Conservation (phyloP, 2,113 vertebrate genomes). For the Asarcornis scutulata region DNA sequence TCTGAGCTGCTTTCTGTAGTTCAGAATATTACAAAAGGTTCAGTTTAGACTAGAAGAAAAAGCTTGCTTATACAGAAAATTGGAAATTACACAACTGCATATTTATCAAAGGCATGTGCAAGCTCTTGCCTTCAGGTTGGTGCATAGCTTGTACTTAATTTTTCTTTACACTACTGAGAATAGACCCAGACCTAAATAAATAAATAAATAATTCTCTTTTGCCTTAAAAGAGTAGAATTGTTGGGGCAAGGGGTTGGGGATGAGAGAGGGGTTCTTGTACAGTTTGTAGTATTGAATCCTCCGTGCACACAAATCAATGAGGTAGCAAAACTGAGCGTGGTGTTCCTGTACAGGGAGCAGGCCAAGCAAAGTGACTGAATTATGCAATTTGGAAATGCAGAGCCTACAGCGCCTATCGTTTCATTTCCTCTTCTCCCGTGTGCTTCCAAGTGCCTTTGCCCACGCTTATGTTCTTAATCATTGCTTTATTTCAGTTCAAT, state of each 20-base stretch:
- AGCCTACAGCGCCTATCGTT: not conserved
- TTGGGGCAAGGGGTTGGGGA: not conserved
- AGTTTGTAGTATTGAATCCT: not conserved
- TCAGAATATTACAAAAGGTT: not conserved
- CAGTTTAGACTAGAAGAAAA: not conserved
- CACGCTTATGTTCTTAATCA: slow-evolving; percentile 49
- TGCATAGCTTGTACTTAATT: not conserved
- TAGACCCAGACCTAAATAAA: not conserved
- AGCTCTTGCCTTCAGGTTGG: not conserved
- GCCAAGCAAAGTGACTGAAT: slow-evolving; percentile 12
- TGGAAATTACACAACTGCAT: not conserved
- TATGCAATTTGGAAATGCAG: not conserved
- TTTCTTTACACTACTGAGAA: not conserved
- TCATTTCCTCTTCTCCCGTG: slow-evolving; percentile 44
- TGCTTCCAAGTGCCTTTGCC: not conserved
- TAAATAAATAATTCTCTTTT: too few relatives aligned
- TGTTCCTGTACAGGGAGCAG: not conserved
- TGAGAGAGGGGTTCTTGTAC: not conserved
- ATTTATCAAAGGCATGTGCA: not conserved
- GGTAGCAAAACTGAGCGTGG: not conserved
- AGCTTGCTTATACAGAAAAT: not conserved
- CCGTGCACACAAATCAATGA: not conserved
- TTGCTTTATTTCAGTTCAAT: slow-evolving; percentile 57
- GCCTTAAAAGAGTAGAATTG: not conserved
- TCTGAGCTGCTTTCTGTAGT: not conserved